Percentiles rank a stretch among this genome's conserved stretches.
These are phyloP conservation scores for Otus sunia DNA, from an alignment of 2,113 vertebrate genomes.

Conservation along the genomic window DNA sequence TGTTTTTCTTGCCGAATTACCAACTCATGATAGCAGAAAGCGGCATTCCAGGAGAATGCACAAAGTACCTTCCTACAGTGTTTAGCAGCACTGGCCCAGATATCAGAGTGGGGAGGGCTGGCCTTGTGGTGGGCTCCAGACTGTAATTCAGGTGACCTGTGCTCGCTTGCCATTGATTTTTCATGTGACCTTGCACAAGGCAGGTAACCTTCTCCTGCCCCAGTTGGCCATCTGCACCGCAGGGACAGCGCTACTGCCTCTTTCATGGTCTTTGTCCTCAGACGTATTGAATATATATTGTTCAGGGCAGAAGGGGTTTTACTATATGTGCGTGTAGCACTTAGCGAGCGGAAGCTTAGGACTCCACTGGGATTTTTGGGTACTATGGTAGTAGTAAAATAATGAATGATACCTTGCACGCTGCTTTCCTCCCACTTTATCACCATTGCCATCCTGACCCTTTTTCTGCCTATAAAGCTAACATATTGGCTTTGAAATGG, in stretches of 20 bases:
- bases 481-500: background rate
- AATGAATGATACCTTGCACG: background rate
- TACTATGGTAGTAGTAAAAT: background rate
- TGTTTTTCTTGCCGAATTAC: background rate
- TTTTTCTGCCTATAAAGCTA: background rate
- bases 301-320: slow-evolving; percentile 10
- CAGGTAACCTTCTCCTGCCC: background rate
- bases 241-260: background rate
- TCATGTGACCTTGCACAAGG: background rate
- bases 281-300: background rate
- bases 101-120: background rate
- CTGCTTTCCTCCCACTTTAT: background rate
- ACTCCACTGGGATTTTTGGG: slow-evolving; percentile 11
- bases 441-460: background rate
- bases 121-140: background rate
- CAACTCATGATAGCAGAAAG: accelerated
- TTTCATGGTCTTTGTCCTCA: slow-evolving; percentile 36
- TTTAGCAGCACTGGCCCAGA: background rate
- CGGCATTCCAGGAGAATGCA: background rate
- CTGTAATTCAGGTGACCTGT: slow-evolving; percentile 19
- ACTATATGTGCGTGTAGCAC: background rate
- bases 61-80: accelerated
- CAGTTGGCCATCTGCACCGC: background rate
- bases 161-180: background rate
- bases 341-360: background rate